Conservation (phyloP, 2,113 vertebrate species). For the Zeus faber region DNA sequence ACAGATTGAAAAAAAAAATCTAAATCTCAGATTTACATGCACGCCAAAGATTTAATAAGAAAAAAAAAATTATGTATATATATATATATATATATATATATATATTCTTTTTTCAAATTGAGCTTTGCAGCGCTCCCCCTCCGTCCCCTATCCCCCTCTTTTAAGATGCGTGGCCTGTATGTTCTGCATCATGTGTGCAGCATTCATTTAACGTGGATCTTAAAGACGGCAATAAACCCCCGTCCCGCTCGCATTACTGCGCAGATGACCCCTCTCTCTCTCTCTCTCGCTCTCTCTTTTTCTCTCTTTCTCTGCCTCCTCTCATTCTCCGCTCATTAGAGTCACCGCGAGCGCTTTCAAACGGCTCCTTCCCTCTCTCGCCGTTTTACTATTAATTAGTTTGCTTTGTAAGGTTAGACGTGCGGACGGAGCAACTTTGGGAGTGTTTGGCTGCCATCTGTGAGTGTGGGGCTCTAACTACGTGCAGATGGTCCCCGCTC, state of each 20-base stretch:
- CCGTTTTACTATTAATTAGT: slow-evolving; percentile 87
- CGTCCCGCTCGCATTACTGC: slow-evolving; percentile 40
- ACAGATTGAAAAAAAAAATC: too few relatives aligned
- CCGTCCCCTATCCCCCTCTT: slow-evolving; percentile 40
- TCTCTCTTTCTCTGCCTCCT: neutral
- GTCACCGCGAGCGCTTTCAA: slow-evolving; percentile 85
- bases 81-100: slow-evolving; percentile 8
- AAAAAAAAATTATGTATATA: neutral
- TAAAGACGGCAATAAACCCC: slow-evolving; percentile 73
- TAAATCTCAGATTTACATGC: too few relatives aligned
- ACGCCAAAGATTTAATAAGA: too few relatives aligned
- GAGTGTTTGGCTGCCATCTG: slow-evolving; percentile 92
- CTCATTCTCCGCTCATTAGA: slow-evolving; percentile 73
- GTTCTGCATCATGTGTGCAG: slow-evolving; percentile 56
- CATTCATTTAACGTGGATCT: slow-evolving; percentile 69
- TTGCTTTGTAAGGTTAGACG: slow-evolving; percentile 94
- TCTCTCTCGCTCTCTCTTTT: slow-evolving; percentile 16
- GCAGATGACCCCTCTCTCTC: slow-evolving; percentile 52
- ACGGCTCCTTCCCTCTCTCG: slow-evolving; percentile 83
- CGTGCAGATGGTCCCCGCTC: slow-evolving; percentile 94
- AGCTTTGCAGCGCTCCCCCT: slow-evolving; percentile 13
- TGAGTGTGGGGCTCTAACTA: slow-evolving; percentile 90
- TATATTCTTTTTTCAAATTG: slow-evolving; percentile 39
- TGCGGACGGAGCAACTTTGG: slow-evolving; percentile 89
- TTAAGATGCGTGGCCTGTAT: slow-evolving; percentile 53